A percentile compares a stretch with the other conserved stretches of the same genome.
Conservation (phyloP, 2,797 vertebrate genomes). For the Geotrypetes seraphini region DNA sequence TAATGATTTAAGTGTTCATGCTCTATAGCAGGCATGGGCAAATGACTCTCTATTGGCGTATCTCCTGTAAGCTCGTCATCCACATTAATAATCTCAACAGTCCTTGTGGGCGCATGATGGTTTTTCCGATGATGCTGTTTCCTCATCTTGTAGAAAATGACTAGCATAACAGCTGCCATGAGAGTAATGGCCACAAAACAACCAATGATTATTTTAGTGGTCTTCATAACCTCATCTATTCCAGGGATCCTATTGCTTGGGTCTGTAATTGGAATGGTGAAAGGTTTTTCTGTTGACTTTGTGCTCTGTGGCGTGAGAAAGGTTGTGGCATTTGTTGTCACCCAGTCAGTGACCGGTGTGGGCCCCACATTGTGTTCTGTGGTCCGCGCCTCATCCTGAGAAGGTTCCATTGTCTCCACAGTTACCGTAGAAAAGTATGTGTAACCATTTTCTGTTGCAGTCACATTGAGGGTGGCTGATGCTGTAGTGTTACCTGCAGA, state of each 20-base stretch:
- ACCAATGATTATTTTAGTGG: constrained; percentile 98
- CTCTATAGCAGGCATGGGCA: constrained; percentile 90
- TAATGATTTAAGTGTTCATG: constrained; percentile 98
- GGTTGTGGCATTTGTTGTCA: constrained; percentile 79
- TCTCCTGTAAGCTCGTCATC: constrained; percentile 93
- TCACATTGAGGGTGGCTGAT: constrained; percentile 92
- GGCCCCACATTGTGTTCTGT: constrained; percentile 79
- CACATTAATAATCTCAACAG: constrained; percentile 97
- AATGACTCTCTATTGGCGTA: constrained; percentile 86
- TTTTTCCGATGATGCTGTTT: constrained; percentile 98
- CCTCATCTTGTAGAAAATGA: constrained; percentile 99
- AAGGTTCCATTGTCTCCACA: constrained; percentile 93
- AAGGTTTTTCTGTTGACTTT: constrained; percentile 82
- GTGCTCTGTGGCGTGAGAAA: constrained; percentile 76
- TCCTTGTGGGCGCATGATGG: constrained; percentile 87
- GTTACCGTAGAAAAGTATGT: constrained; percentile 98
- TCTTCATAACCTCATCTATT: constrained; percentile 98
- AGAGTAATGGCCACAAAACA: constrained; percentile 98
- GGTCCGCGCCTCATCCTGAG: constrained; percentile 84
- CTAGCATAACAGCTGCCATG: constrained; percentile 98
- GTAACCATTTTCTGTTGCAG: constrained; percentile 85
- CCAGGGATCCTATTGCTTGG: constrained; percentile 75
- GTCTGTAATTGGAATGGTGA: constrained; percentile 85
- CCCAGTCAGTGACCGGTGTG: constrained; percentile 73
- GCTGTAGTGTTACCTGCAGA: constrained; percentile 96